These are phyloP conservation scores for Cranoglanis bouderius DNA, from an alignment of 2,113 vertebrate species.

Conservation along the genomic window DNA sequence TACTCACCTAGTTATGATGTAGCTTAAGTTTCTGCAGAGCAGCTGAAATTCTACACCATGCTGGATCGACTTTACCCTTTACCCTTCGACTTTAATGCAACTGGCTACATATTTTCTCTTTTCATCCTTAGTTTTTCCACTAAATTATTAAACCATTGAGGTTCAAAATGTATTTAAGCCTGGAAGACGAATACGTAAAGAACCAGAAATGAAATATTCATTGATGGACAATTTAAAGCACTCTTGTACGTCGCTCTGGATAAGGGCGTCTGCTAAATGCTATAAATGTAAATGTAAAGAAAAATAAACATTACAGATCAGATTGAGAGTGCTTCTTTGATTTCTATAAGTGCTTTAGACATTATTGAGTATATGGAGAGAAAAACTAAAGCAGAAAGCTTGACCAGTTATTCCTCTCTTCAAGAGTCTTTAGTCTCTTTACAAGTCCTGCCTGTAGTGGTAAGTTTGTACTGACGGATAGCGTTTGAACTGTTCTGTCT, in stretches of 20 bases:
- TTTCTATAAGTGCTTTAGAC: not conserved
- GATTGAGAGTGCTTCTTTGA: not conserved
- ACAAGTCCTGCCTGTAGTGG: conserved; percentile 17
- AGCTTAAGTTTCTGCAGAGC: not conserved
- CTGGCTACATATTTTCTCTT: not conserved
- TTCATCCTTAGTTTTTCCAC: not conserved
- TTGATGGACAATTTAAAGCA: no score
- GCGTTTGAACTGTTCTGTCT: conserved; percentile 42
- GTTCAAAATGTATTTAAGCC: not conserved
- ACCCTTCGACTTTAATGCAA: no score
- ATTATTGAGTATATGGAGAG: not conserved
- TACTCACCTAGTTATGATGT: not conserved
- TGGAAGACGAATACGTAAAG: not conserved
- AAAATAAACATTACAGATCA: not conserved
- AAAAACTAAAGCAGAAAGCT: not conserved
- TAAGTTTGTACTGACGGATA: conserved; percentile 32
- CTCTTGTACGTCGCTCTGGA: no score
- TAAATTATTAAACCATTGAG: not conserved
- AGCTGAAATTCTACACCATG: not conserved
- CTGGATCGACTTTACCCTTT: no score
- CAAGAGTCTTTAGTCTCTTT: conserved; percentile 12
- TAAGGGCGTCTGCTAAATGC: no score
- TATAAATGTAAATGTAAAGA: no score
- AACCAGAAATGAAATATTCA: no score
- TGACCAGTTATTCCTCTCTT: conserved; percentile 1